Evolutionary conservation across 1,140 invertebrate genomes (phyloP).

Genomic region (Hyles vespertilio): DNA sequence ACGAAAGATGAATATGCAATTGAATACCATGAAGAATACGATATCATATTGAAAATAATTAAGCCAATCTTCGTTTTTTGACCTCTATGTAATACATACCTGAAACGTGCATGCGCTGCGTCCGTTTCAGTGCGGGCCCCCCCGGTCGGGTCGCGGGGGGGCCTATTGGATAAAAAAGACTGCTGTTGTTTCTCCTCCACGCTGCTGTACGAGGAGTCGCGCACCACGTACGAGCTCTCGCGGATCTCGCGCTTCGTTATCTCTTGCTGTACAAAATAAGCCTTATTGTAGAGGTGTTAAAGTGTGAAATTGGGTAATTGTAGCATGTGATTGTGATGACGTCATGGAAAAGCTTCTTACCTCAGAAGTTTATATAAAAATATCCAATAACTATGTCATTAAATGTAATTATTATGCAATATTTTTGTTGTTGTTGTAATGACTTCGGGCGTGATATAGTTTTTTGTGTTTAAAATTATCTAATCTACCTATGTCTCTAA

Average conservation of each 20-base stretch:
- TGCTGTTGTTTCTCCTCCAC: slow-evolving; percentile 68
- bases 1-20: no score
- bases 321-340: no score
- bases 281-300: no score
- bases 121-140: slow-evolving; percentile 76
- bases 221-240: slow-evolving; percentile 65
- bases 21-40: background rate
- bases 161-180: slow-evolving; percentile 77
- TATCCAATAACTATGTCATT: no score
- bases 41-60: background rate
- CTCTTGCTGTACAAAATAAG: slow-evolving; percentile 42
- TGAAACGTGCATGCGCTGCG: slow-evolving; percentile 73
- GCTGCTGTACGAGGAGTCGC: slow-evolving; percentile 66
- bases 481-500: no score
- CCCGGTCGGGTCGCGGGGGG: slow-evolving; percentile 71
- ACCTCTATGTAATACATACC: slow-evolving; percentile 27
- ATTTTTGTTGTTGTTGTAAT: no score
- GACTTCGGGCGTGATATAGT: no score
- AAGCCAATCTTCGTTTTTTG: background rate
- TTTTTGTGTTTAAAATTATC: no score
- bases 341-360: no score
- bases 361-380: no score
- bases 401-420: no score
- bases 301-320: no score
- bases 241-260: slow-evolving; percentile 56